Conservation (phyloP, 2,113 vertebrate genomes). For the Sula dactylatra region DNA sequence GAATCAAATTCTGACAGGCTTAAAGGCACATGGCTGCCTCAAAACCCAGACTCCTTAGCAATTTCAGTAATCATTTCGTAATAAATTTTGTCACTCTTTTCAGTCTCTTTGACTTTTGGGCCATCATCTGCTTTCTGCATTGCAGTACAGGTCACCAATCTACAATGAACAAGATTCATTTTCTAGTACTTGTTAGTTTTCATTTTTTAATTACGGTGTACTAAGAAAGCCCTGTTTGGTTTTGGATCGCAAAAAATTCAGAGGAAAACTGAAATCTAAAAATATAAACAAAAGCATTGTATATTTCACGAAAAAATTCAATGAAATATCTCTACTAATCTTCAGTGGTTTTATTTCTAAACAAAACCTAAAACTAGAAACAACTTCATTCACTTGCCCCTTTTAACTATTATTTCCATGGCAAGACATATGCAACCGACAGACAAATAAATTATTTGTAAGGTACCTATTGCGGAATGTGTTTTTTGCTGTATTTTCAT, state of each 20-base stretch:
- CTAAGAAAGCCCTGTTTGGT: not conserved
- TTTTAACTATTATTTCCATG: not conserved
- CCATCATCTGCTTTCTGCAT: not conserved
- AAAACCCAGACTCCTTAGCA: not conserved
- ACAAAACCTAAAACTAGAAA: not conserved
- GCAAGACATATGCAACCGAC: not conserved
- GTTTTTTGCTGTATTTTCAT: not conserved
- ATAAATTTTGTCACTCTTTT: not conserved
- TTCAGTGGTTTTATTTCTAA: not conserved
- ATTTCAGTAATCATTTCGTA: not conserved
- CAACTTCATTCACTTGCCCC: not conserved
- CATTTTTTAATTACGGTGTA: not conserved
- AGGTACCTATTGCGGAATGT: not conserved
- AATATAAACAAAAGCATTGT: not conserved
- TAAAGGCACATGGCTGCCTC: not conserved
- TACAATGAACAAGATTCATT: not conserved
- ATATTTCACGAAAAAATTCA: not conserved
- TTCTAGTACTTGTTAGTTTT: not conserved
- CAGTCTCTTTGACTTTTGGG: not conserved
- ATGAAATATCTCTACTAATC: not conserved
- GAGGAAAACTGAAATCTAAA: not conserved
- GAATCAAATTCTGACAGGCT: not conserved
- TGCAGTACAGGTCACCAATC: not conserved
- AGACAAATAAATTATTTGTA: not conserved
- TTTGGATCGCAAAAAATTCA: not conserved